Evolutionary conservation across 92 coral and sea anemone genomes (phyloP).

Genomic region (Blastomussa wellsi): DNA sequence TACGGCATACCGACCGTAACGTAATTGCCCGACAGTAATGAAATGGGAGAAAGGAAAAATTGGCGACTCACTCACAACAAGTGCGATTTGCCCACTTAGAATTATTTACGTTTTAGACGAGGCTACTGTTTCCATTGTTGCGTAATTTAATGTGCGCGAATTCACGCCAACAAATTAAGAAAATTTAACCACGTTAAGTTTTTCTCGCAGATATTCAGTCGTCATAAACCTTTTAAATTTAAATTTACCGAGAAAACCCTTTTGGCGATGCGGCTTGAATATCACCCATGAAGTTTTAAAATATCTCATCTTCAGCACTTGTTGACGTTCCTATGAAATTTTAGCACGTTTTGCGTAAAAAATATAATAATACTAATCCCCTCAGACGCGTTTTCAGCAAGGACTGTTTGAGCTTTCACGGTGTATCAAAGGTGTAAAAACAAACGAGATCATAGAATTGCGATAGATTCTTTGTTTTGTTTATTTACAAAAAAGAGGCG

Average conservation of each 20-base stretch:
- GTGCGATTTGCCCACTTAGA: no score
- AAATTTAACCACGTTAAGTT: no score
- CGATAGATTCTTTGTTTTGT: conserved; percentile 22
- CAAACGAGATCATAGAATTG: not conserved
- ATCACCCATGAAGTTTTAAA: not conserved
- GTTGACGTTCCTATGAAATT: not conserved
- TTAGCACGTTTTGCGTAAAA: not conserved
- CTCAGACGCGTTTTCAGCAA: not conserved
- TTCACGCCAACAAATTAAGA: not conserved
- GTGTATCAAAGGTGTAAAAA: not conserved
- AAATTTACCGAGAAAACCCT: no score
- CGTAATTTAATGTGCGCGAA: not conserved
- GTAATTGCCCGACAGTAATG: no score
- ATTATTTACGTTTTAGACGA: not conserved
- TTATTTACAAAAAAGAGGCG: conserved; percentile 37
- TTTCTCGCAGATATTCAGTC: no score
- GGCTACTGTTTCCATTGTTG: not conserved
- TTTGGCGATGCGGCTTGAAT: not conserved
- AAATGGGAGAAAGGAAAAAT: no score
- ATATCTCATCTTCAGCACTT: not conserved
- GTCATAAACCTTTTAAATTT: no score
- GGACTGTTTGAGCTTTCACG: not conserved
- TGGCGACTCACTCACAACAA: no score
- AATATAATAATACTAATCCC: not conserved
- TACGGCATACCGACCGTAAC: no score